These are phyloP conservation scores for Drosophila prostipennis DNA, from an alignment of 2,888 invertebrate genomes.

Conservation along the genomic window DNA sequence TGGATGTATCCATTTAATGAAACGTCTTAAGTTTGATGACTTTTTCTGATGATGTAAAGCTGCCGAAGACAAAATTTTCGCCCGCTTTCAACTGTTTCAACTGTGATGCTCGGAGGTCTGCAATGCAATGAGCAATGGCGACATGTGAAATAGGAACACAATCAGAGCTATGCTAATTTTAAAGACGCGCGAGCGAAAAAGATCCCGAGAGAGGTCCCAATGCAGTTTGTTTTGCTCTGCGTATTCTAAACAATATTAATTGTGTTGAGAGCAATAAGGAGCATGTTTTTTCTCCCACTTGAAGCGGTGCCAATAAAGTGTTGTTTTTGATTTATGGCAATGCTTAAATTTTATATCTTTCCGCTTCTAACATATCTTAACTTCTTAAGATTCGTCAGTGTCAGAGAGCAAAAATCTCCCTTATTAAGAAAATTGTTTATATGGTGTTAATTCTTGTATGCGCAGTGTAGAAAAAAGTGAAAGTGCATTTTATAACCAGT, in stretches of 20 bases:
- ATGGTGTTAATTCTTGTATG: too few species aligned
- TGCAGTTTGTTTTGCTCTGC: slow-evolving; percentile 79
- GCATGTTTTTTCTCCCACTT: slow-evolving; percentile 4
- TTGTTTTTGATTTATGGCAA: slow-evolving; percentile 3
- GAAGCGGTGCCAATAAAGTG: slow-evolving; percentile 17
- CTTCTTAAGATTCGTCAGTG: too few species aligned
- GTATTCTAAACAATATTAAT: slow-evolving; percentile 75
- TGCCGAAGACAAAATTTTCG: slow-evolving; percentile 12
- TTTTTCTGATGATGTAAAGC: slow-evolving; percentile 73
- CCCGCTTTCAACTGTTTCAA: slow-evolving; percentile 47
- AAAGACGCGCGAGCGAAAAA: slow-evolving; percentile 46
- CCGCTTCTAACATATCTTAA: neutral
- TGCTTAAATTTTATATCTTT: neutral
- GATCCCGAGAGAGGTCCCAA: slow-evolving; percentile 37
- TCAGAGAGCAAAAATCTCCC: too few species aligned
- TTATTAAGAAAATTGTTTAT: too few species aligned
- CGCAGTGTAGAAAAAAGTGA: too few species aligned
- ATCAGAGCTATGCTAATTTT: slow-evolving; percentile 68
- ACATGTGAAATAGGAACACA: slow-evolving; percentile 7
- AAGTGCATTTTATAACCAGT: too few species aligned
- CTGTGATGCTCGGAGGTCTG: slow-evolving; percentile 51
- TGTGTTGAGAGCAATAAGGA: neutral
- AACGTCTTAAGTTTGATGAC: neutral
- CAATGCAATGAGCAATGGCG: slow-evolving; percentile 53
- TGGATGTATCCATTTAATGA: slow-evolving; percentile 10